Conservation (phyloP, 2,113 vertebrate species). For the Phyllostomus hastatus region DNA sequence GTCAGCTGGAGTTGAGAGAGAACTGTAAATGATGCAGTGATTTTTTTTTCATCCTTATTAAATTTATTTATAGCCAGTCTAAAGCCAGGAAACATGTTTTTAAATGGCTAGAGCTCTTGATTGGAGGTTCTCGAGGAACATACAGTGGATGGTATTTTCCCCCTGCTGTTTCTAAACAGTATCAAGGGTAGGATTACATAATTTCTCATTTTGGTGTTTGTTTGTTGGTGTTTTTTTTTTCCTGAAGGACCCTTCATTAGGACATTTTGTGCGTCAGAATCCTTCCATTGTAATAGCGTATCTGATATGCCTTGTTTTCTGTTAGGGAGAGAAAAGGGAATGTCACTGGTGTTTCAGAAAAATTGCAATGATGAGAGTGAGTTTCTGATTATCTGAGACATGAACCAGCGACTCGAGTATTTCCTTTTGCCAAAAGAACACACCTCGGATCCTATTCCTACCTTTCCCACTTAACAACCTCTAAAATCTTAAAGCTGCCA, state of each 20-base stretch:
- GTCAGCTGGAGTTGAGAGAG: constrained; percentile 70
- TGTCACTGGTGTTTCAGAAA: constrained; percentile 38
- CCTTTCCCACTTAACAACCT: constrained; percentile 32
- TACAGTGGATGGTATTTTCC: background rate
- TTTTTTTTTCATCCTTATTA: constrained; percentile 67
- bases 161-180: constrained; percentile 64
- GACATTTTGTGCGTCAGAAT: constrained; percentile 52
- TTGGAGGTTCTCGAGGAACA: constrained; percentile 64
- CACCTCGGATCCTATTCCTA: background rate
- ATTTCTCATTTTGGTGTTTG: background rate
- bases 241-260: constrained; percentile 22
- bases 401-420: background rate
- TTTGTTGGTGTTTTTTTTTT: background rate
- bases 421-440: constrained; percentile 31
- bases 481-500: constrained; percentile 33
- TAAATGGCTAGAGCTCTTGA: constrained; percentile 62
- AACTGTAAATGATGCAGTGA: constrained; percentile 72
- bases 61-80: constrained; percentile 73
- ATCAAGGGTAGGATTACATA: constrained; percentile 53
- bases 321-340: constrained; percentile 34
- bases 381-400: constrained; percentile 36
- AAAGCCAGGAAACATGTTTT: constrained; percentile 70
- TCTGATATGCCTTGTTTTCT: constrained; percentile 33
- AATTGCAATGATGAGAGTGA: background rate
- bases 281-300: constrained; percentile 53